These are phyloP conservation scores for Elegia similella DNA, from an alignment of 2,888 invertebrate species.

Conservation along the genomic window DNA sequence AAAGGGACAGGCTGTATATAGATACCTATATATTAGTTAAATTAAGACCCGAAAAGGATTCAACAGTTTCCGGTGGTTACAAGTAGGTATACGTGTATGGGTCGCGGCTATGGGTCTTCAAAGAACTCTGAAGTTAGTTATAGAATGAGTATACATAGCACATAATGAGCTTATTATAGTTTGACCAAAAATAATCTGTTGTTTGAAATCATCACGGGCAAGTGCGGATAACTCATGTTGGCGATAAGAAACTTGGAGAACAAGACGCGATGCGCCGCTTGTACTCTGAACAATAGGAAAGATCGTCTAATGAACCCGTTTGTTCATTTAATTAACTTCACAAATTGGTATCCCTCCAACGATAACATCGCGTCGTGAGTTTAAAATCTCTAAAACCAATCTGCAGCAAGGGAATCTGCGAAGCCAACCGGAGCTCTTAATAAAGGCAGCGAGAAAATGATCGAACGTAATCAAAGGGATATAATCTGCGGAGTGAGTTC, in stretches of 20 bases:
- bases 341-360: constrained; percentile 56
- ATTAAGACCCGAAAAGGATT: no score
- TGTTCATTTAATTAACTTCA: constrained; percentile 68
- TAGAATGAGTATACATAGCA: no score
- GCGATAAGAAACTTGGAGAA: constrained; percentile 62
- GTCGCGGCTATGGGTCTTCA: neutral
- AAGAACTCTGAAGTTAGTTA: neutral
- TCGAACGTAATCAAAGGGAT: constrained; percentile 57
- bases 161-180: no score
- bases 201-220: constrained; percentile 22
- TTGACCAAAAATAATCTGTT: no score
- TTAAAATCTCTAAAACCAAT: constrained; percentile 47
- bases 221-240: constrained; percentile 51
- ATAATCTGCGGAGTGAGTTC: constrained; percentile 45
- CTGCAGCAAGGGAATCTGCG: constrained; percentile 30
- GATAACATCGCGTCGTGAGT: constrained; percentile 38
- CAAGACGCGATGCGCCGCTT: constrained; percentile 47
- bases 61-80: no score
- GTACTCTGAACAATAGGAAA: constrained; percentile 60
- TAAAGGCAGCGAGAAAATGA: constrained; percentile 44
- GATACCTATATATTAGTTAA: no score
- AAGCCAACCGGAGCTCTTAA: constrained; percentile 41
- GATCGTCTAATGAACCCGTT: constrained; percentile 56
- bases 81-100: no score
- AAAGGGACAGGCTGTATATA: no score